Conservation (phyloP, 2,113 vertebrate genomes). For the Muntiacus reevesi region DNA sequence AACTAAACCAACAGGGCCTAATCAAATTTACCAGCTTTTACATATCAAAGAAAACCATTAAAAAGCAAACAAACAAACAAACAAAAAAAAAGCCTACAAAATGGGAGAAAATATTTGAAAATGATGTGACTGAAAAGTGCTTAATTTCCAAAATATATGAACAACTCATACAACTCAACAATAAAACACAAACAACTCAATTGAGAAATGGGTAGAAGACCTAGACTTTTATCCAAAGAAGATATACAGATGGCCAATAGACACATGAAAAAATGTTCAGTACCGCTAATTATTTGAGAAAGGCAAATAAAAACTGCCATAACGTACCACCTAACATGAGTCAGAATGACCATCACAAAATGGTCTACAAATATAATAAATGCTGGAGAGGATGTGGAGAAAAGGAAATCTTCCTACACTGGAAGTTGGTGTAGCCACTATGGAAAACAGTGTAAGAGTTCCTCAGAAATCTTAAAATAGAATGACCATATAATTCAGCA, state of each 20-base stretch:
- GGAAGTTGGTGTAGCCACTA: neutral
- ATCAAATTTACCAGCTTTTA: neutral
- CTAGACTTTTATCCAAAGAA: neutral
- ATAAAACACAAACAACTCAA: neutral
- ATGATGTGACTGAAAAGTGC: neutral
- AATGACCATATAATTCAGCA: neutral
- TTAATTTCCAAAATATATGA: neutral
- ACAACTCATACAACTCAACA: neutral
- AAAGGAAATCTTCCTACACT: neutral
- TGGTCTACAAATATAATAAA: neutral
- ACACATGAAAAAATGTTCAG: neutral
- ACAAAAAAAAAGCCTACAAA: neutral
- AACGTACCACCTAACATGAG: neutral
- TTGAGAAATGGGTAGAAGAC: neutral
- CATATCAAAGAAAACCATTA: neutral
- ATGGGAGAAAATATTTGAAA: neutral
- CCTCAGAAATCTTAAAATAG: neutral
- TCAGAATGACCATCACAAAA: neutral
- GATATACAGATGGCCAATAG: neutral
- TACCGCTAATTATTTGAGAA: neutral
- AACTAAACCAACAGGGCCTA: no score
- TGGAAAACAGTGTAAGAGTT: neutral
- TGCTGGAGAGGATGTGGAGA: neutral
- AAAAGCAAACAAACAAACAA: neutral
- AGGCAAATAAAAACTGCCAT: neutral